A percentile compares a stretch with the other conserved stretches of the same genome.
These are phyloP conservation scores for Antheraea mylitta DNA, from an alignment of 1,140 invertebrate genomes.

Conservation along the genomic window DNA sequence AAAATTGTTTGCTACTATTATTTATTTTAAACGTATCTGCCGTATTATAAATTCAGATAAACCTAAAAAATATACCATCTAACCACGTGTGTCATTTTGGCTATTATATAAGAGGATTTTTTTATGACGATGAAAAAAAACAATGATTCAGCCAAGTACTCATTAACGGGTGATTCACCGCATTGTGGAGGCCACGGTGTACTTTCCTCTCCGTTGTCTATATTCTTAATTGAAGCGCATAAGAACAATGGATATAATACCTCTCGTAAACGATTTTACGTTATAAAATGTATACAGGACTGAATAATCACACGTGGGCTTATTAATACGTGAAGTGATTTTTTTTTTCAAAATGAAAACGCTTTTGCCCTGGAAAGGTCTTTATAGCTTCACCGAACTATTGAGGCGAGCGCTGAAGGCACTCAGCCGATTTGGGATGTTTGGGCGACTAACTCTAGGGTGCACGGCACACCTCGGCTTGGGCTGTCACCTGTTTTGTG, in stretches of 20 bases:
- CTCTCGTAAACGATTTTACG: background rate
- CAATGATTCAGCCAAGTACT: slow-evolving; percentile 55
- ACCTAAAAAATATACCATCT: background rate
- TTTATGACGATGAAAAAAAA: slow-evolving; percentile 54
- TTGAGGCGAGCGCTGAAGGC: no score
- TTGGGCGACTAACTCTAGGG: no score
- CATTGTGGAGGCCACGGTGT: slow-evolving; percentile 21
- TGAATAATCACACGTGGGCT: background rate
- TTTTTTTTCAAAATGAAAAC: no score
- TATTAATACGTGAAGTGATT: no score
- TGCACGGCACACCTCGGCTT: no score
- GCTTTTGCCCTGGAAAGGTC: no score
- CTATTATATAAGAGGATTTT: slow-evolving; percentile 30
- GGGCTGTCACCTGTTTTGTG: no score
- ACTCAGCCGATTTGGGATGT: no score
- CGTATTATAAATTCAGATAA: background rate
- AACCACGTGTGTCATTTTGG: background rate
- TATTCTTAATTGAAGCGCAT: background rate
- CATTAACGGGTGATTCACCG: slow-evolving; percentile 51
- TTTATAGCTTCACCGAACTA: no score
- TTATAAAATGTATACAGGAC: background rate
- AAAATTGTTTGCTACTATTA: background rate
- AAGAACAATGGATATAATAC: background rate
- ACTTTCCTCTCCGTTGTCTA: background rate
- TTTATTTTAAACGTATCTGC: background rate